Conservation (phyloP, 2,888 invertebrate species). For the Epistrophe grossulariae region DNA sequence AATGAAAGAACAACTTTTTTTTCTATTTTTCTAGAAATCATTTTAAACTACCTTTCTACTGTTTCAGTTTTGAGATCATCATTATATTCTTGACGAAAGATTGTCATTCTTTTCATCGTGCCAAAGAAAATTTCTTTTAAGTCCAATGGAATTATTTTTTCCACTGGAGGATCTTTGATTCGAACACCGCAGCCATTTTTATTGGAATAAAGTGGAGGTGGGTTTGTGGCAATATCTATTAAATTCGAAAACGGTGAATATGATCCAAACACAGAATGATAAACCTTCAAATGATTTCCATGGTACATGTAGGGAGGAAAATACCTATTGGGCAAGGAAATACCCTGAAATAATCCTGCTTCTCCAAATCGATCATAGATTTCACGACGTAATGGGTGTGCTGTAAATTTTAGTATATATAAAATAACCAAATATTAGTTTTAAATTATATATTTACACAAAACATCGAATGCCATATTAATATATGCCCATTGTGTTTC, state of each 20-base stretch:
- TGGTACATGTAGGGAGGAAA: constrained; percentile 92
- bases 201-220: constrained; percentile 86
- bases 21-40: not conserved
- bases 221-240: constrained; percentile 87
- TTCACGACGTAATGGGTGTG: constrained; percentile 88
- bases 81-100: constrained; percentile 88
- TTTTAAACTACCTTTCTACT: constrained; percentile 84
- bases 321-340: constrained; percentile 88
- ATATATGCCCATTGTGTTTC: constrained; percentile 83
- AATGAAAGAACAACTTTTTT: not conserved
- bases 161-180: constrained; percentile 86
- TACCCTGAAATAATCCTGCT: constrained; percentile 92
- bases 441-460: constrained; percentile 82
- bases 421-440: not conserved
- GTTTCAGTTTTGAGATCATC: constrained; percentile 87
- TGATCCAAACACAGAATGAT: constrained; percentile 92
- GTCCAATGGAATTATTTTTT: constrained; percentile 86
- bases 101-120: constrained; percentile 93
- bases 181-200: constrained; percentile 87
- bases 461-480: constrained; percentile 92
- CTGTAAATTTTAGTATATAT: constrained; percentile 36
- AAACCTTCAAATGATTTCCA: constrained; percentile 90
- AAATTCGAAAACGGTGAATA: constrained; percentile 92
- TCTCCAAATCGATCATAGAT: constrained; percentile 96
- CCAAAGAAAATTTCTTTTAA: constrained; percentile 89